Evolutionary conservation across 2,888 invertebrate species (phyloP), one percentile per base, ranked within the genome.

Genomic region (Chrysodeixis includens): DNA sequence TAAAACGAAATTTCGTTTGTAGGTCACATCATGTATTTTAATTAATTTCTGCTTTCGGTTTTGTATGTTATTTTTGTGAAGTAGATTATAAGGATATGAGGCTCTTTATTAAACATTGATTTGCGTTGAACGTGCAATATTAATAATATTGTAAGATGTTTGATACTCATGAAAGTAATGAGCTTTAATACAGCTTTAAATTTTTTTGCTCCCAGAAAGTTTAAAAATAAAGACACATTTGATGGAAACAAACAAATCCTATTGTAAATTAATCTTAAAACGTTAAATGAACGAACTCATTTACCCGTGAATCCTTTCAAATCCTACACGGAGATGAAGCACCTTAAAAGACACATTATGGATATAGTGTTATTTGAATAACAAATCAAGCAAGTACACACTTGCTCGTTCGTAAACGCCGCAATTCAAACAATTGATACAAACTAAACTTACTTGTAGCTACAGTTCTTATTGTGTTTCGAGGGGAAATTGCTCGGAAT

Each of bases 381-480:
- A 30, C 51, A 59, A 64, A 62, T 56, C 57, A 59, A 64, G 10
- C 56, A 60, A 56, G 56, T 35, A 30, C 61, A 62, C 49, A 62
- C 14, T 59, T 58, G 60, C 35, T 57, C 61, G 49, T 54, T 46
- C 9, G 18, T 56, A 40, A 40, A 32, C 7, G 49, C 62, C 62
- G 65, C 67, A 59, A 63, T 64, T 62, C 57, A 56, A 77, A 69
- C 64, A 73, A 18, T 55, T 59, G 53, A 63, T 51, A 54, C 59
- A 66, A 69, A 75, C 62, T 66, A 53, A 78, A 71, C 58, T 61
- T 62, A n/a, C n/a, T n/a, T n/a, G n/a, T n/a, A 58, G 69, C 71
- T 74, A 68, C 67, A 60, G 67, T 60, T 69, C 68, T 74, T 61
- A 76, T 71, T 78, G 66, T 67, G 69, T 56, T 71, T 30, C 60